Evolutionary conservation across 2,888 invertebrate species (phyloP).

Genomic region (Metellina segmentata): DNA sequence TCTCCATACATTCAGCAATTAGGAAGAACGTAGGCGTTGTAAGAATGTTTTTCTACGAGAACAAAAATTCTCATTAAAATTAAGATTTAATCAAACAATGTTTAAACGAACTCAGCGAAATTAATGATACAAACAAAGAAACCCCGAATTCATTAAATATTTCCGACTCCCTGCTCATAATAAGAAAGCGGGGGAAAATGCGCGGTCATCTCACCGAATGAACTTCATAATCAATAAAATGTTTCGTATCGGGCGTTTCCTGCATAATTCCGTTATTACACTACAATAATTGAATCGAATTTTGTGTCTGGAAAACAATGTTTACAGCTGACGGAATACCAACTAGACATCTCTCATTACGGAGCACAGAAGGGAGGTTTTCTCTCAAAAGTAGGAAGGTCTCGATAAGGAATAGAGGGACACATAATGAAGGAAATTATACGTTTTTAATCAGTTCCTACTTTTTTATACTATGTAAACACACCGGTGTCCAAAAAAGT

Average conservation of each 20-base stretch:
- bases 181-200: not conserved
- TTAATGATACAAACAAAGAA: not conserved
- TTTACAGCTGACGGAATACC: not conserved
- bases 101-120: not conserved
- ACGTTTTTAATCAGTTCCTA: not conserved
- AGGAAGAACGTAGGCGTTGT: not conserved
- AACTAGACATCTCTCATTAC: not conserved
- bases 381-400: not conserved
- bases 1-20: not conserved
- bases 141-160: not conserved
- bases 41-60: too few species aligned
- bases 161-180: not conserved
- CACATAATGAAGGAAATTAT: not conserved
- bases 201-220: not conserved
- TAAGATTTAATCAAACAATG: not conserved
- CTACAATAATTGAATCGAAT: not conserved
- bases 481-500: not conserved
- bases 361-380: not conserved
- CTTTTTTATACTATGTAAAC: not conserved
- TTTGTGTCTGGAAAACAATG: not conserved
- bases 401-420: not conserved
- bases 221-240: not conserved
- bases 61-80: not conserved
- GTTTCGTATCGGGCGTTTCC: not conserved
- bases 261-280: not conserved